Conservation (phyloP, 2,888 invertebrate genomes). For the Phaonia tiefii region DNA sequence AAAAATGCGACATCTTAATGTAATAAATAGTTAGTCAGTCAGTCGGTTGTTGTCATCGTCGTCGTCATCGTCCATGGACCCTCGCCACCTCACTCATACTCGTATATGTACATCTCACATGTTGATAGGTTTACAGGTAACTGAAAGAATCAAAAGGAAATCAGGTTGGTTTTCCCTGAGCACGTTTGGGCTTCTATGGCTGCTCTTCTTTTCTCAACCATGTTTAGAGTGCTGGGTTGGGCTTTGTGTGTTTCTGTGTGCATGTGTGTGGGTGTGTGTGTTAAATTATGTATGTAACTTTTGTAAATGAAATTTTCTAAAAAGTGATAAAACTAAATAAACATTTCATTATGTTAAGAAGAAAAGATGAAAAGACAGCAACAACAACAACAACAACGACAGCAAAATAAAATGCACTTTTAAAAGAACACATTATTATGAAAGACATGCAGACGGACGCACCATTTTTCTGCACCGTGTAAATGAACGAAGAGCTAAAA, state of each 20-base stretch:
- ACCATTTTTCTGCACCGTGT: conserved; percentile 11
- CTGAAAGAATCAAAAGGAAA: conserved; percentile 47
- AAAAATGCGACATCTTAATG: conserved; percentile 63
- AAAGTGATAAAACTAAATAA: conserved; percentile 63
- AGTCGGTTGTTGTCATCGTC: conserved; percentile 24
- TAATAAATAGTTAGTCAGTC: conserved; percentile 60
- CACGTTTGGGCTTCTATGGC: not conserved
- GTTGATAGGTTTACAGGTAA: conserved; percentile 12
- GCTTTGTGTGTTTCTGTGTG: not conserved
- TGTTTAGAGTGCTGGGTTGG: not conserved
- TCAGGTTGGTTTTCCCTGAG: conserved; percentile 42
- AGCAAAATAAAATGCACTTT: conserved; percentile 39
- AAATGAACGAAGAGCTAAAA: not conserved
- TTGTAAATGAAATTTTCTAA: conserved; percentile 53
- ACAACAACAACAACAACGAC: not conserved
- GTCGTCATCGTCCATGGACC: conserved; percentile 1
- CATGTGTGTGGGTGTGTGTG: conserved; percentile 13
- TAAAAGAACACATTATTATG: conserved; percentile 45
- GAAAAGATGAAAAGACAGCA: conserved; percentile 37
- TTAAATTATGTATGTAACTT: conserved; percentile 32
- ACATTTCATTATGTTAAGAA: conserved; percentile 58
- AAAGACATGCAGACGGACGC: not conserved
- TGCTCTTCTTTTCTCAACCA: conserved; percentile 3
- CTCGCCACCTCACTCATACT: not conserved
- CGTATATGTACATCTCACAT: not conserved